These are phyloP conservation scores for Solea senegalensis DNA, from an alignment of 2,113 vertebrate genomes.

Conservation along the genomic window DNA sequence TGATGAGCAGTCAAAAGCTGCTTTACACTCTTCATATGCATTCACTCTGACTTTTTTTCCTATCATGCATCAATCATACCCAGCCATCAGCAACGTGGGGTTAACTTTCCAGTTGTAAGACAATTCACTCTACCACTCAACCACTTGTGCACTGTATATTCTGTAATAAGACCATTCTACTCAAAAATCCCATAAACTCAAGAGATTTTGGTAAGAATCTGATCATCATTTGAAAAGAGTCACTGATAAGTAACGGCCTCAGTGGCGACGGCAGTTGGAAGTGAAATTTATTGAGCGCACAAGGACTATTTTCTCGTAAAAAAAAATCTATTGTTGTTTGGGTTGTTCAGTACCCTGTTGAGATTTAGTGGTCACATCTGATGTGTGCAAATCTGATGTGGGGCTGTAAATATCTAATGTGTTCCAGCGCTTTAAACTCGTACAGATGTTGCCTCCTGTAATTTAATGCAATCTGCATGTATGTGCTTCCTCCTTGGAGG, in stretches of 20 bases:
- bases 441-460: conserved; percentile 71
- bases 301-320: too few species aligned
- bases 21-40: too few species aligned
- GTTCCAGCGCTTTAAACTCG: conserved; percentile 68
- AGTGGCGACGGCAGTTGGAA: background rate
- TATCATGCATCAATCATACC: too few species aligned
- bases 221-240: background rate
- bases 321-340: conserved; percentile 12
- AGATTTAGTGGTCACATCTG: conserved; percentile 39
- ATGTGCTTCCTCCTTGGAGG: conserved; percentile 62
- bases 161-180: background rate
- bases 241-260: background rate
- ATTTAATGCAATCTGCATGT: conserved; percentile 70
- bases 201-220: too few species aligned
- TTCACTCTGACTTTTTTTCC: too few species aligned
- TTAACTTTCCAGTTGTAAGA: background rate
- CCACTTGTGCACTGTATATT: background rate
- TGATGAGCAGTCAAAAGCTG: too few species aligned
- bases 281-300: too few species aligned
- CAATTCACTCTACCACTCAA: background rate
- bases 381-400: conserved; percentile 16
- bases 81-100: too few species aligned
- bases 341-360: conserved; percentile 27
- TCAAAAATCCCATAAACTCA: too few species aligned
- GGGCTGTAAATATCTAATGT: conserved; percentile 53